Conservation (phyloP, 1,140 invertebrate species). For the Tetragonula clypearis region DNA sequence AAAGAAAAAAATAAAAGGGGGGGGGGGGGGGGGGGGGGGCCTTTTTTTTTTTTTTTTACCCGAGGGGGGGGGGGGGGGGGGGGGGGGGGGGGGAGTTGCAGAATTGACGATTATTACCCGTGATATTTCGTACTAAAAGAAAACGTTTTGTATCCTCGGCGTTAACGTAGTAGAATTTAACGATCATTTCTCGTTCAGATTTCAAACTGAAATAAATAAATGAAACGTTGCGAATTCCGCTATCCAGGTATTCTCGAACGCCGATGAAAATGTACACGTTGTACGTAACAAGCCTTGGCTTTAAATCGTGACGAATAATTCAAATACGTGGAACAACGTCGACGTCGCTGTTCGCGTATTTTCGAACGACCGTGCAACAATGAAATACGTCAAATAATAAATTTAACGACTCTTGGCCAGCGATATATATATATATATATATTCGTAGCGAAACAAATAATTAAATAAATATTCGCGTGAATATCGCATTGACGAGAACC, state of each 20-base stretch:
- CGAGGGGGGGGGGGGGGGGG: no score
- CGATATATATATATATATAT: no score
- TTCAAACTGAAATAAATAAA: not conserved
- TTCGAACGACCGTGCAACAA: no score
- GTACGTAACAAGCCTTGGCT: no score
- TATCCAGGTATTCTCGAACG: not conserved
- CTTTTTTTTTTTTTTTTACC: no score
- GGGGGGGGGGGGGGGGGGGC: no score
- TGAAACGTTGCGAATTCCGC: not conserved
- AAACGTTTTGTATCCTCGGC: not conserved
- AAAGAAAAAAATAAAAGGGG: no score
- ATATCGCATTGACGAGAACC: not conserved
- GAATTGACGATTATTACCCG: not conserved
- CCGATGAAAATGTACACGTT: no score
- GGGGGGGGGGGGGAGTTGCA: not conserved
- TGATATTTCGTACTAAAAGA: not conserved
- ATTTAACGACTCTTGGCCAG: not conserved
- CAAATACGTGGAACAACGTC: no score
- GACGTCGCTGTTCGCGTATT: no score
- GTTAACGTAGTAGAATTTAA: not conserved
- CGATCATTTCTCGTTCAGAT: not conserved
- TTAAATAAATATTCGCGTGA: not conserved
- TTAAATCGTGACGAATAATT: no score
- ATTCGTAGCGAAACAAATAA: constrained; percentile 13
- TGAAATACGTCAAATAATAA: not conserved